A percentile compares a stretch with the other conserved stretches of the same genome.
Evolutionary conservation across 2,797 vertebrate species (phyloP).

Genomic region (Strix occidentalis): DNA sequence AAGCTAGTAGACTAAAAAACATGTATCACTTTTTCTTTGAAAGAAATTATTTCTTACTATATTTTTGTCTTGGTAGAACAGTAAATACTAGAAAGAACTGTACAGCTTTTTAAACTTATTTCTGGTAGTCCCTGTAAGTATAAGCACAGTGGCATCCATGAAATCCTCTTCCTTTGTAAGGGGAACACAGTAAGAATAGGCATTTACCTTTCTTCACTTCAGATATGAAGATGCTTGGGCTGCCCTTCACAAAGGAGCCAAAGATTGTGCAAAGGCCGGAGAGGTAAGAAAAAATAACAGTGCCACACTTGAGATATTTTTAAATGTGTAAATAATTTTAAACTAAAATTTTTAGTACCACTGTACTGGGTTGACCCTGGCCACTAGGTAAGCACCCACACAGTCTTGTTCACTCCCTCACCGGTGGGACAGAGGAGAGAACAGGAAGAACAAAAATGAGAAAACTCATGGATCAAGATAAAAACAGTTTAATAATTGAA

Average conservation of each 20-base stretch:
- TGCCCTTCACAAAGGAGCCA: conserved; percentile 88
- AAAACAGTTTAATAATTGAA: not conserved
- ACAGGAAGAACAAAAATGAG: not conserved
- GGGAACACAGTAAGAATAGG: not conserved
- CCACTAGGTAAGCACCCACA: not conserved
- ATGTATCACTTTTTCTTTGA: not conserved
- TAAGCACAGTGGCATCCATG: not conserved
- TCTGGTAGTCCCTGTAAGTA: not conserved
- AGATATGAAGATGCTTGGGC: conserved; percentile 96
- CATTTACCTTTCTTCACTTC: not conserved
- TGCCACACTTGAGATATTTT: not conserved
- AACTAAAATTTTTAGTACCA: not conserved
- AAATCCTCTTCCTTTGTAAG: not conserved
- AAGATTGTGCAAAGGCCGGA: conserved; percentile 87
- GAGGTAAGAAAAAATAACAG: conserved; percentile 79
- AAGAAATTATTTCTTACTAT: not conserved
- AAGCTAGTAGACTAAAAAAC: not conserved
- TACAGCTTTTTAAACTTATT: not conserved
- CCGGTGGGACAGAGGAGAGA: not conserved
- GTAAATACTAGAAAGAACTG: not conserved
- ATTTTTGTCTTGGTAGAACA: not conserved
- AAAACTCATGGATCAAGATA: not conserved
- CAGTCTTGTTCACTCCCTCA: not conserved
- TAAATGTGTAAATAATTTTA: not conserved
- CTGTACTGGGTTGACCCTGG: not conserved